Base-by-base conservation (phyloP, 2,797 vertebrate genomes). In the Eulemur albifrons region DNA sequence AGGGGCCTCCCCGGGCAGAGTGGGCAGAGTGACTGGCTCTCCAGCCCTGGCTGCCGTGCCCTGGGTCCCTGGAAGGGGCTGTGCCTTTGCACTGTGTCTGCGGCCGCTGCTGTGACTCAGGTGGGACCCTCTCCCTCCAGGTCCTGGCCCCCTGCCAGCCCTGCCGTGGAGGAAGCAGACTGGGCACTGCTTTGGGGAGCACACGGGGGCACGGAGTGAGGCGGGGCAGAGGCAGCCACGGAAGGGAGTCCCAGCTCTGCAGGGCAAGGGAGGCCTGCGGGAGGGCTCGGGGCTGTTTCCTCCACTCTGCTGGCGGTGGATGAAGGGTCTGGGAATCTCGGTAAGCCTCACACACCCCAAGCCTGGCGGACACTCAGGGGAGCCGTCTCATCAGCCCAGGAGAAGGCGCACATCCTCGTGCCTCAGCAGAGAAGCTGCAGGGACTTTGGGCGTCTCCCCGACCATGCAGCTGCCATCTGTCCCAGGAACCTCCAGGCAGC, bases 11-110 rank as follows among this genome's bases (percentile, higher is more conserved):
- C 32, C 6, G 30, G 32, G 27, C 40, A 52, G 30, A 76, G 11
- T 45, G 20, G 12, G 18, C 12, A 50, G 11, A 21, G 6, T n/a
- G 13, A 52, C 73, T 7, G 18, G 14, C 30, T n/a, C 30, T 20
- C 27, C 5, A 20, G 27, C 43, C 4, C 0, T 40, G 21, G 73
- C 1, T 35, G 48, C 18, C 0, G 21, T 21, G 18, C 45, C 0
- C 45, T 3, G 30, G 18, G 18, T 32, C 43, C 21, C 48, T n/a
- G 30, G 45, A 48, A 50, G 48, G 30, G 30, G n/a, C 30, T 50
- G 27, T 48, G 72, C 30, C 7, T 48, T 25, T 11, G 27, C 40
- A 9, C 7, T 7, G 43, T 21, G 30, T 11, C 8, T 30, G 73
- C 17, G 3, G 43, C 27, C 30, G 2, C 45, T 21, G 45, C 73